These are phyloP conservation scores for Telmatochromis sp. DNA, from an alignment of 2,113 vertebrate species.

Conservation along the genomic window DNA sequence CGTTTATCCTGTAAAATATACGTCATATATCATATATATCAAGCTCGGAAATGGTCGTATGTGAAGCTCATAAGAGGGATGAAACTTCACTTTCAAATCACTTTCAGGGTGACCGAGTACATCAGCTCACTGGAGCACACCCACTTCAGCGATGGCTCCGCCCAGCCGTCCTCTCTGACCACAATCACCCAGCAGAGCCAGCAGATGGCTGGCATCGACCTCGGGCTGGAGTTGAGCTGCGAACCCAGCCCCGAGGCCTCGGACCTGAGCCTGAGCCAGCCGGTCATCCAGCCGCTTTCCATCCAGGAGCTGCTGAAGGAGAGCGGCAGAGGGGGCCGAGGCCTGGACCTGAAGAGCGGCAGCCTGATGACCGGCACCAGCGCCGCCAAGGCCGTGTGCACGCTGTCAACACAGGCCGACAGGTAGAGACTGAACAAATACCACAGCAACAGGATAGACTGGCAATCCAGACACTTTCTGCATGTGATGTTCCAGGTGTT, in stretches of 20 bases:
- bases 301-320: conserved; percentile 91
- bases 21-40: neutral
- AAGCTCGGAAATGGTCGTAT: fast-evolving
- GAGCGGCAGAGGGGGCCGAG: conserved; percentile 70
- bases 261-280: conserved; percentile 74
- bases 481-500: neutral
- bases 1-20: neutral
- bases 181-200: conserved; percentile 82
- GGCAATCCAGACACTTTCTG: neutral
- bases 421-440: conserved; percentile 49
- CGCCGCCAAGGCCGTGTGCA: conserved; percentile 85
- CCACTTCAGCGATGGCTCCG: conserved; percentile 87
- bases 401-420: conserved; percentile 88
- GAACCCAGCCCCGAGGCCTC: conserved; percentile 61
- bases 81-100: neutral
- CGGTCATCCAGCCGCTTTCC: conserved; percentile 82
- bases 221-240: conserved; percentile 61
- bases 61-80: neutral
- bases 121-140: conserved; percentile 91
- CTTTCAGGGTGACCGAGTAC: conserved; percentile 87
- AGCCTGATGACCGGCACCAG: conserved; percentile 81
- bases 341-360: conserved; percentile 80
- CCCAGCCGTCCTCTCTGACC: conserved; percentile 75
- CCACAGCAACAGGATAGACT: neutral
- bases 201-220: conserved; percentile 58